Conservation (phyloP, 2,888 invertebrate genomes). For the Cartodere bifasciata region DNA sequence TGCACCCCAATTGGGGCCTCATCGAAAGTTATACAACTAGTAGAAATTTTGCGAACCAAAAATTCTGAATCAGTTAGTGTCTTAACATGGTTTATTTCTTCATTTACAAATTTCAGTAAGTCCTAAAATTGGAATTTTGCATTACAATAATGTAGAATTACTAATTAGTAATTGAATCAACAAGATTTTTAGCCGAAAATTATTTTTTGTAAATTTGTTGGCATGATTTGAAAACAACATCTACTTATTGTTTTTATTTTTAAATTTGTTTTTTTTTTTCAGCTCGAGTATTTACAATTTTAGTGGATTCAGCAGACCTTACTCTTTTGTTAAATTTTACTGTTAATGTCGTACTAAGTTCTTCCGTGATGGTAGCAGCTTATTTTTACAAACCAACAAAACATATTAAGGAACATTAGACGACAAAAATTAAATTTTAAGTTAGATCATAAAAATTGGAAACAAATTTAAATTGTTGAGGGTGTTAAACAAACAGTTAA, state of each 20-base stretch:
- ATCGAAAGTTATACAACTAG: constrained; percentile 67
- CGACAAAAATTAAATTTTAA: constrained; percentile 5
- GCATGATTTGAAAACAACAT: background rate
- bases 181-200: constrained; percentile 4
- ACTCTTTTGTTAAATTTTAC: constrained; percentile 60
- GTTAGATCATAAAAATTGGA: too few relatives aligned
- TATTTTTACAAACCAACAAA: constrained; percentile 45
- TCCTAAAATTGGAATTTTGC: too few relatives aligned
- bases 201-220: constrained; percentile 1
- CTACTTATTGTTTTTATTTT: constrained; percentile 6
- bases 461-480: too few relatives aligned
- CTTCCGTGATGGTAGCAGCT: constrained; percentile 56
- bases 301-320: constrained; percentile 62
- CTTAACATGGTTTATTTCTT: constrained; percentile 70
- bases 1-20: constrained; percentile 72
- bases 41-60: constrained; percentile 54
- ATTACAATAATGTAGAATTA: too few relatives aligned
- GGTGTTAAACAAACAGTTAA: too few relatives aligned
- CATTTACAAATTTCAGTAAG: constrained; percentile 70
- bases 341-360: constrained; percentile 57
- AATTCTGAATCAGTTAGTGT: constrained; percentile 68
- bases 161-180: constrained; percentile 7
- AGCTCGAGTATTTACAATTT: constrained; percentile 73
- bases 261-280: constrained; percentile 27
- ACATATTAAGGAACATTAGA: constrained; percentile 23